Evolutionary conservation across 2,797 vertebrate species (phyloP).

Genomic region (Psittacula echo): DNA sequence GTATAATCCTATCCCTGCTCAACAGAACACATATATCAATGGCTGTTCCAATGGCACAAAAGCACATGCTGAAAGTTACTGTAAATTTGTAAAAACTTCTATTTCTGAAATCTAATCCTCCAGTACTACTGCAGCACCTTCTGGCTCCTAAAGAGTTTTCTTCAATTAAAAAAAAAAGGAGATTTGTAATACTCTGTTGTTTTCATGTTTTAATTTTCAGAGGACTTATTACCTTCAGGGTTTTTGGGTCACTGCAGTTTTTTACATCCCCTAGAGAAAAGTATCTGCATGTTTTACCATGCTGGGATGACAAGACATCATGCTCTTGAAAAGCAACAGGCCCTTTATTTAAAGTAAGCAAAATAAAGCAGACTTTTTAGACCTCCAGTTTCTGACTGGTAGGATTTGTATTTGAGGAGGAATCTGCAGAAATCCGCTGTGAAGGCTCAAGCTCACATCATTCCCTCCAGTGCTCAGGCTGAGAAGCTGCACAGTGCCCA

Average conservation of each 20-base stretch:
- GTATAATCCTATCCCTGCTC: not conserved
- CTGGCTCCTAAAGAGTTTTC: not conserved
- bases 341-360: not conserved
- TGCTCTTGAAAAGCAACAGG: not conserved
- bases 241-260: not conserved
- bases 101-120: slow-evolving; percentile 15
- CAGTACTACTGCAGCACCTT: slow-evolving; percentile 4
- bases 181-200: not conserved
- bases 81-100: not conserved
- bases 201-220: not conserved
- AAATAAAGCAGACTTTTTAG: not conserved
- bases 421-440: not conserved
- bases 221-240: not conserved
- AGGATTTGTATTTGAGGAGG: not conserved
- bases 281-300: not conserved
- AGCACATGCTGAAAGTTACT: slow-evolving; percentile 10
- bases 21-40: not conserved
- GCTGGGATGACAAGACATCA: not conserved
- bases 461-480: not conserved
- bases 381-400: not conserved
- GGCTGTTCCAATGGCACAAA: not conserved
- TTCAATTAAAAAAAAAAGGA: not conserved
- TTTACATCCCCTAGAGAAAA: not conserved
- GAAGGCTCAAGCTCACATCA: not conserved
- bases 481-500: not conserved